A percentile compares a stretch with the other conserved stretches of the same genome.
phyloP scores from a whole-genome alignment of 2,113 vertebrate species.

The Carassius carassius region DNA sequence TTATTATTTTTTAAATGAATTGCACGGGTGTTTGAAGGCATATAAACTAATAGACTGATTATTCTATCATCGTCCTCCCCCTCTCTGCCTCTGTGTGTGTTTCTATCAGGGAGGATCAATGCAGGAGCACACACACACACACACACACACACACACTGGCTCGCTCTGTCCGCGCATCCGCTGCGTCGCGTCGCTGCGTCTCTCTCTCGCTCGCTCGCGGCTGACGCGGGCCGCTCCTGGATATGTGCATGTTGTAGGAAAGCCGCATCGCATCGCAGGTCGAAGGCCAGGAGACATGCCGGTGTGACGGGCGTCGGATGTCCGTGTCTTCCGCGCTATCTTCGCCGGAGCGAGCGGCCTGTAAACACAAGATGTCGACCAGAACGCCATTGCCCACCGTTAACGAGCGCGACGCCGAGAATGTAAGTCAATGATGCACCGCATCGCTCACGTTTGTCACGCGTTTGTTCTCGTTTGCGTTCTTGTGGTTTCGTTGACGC shows the following conservation, averaged over 20 bases:
- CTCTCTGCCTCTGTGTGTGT: not conserved
- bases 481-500: not conserved
- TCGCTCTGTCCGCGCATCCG: constrained; percentile 17
- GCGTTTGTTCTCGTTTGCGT: not conserved
- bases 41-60: not conserved
- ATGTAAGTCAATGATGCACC: constrained; percentile 73
- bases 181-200: constrained; percentile 8
- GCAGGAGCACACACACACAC: constrained; percentile 21
- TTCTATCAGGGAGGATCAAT: constrained; percentile 49
- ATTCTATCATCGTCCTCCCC: not conserved
- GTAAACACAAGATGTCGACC: constrained; percentile 82
- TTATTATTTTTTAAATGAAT: not conserved
- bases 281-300: constrained; percentile 44
- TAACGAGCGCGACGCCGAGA: constrained; percentile 86
- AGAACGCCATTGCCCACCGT: constrained; percentile 88
- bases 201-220: constrained; percentile 10
- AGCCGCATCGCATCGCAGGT: not conserved
- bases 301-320: constrained; percentile 45
- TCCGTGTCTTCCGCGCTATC: not conserved
- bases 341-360: constrained; percentile 57
- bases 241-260: constrained; percentile 25
- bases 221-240: constrained; percentile 41
- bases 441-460: not conserved
- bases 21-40: not conserved
- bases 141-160: not conserved